Conservation (phyloP, 2,888 invertebrate genomes). For the Harmothoe impar region DNA sequence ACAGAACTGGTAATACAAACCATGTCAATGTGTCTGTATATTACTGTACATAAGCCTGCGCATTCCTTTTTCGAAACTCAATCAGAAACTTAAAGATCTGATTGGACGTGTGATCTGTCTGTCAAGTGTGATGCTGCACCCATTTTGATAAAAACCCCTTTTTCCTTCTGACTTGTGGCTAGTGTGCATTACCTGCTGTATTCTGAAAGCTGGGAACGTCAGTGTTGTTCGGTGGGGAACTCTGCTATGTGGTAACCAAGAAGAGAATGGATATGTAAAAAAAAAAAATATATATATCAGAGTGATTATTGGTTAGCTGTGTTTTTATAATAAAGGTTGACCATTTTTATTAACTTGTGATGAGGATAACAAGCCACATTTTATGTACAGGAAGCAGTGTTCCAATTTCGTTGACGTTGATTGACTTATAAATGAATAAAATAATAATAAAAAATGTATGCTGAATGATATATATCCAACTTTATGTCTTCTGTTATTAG, state of each 20-base stretch:
- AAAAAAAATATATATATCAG: not conserved
- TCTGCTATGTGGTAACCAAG: not conserved
- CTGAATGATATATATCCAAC: not conserved
- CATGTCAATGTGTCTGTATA: not conserved
- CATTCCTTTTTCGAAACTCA: not conserved
- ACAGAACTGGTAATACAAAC: too few species aligned
- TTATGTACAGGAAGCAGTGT: constrained; percentile 35
- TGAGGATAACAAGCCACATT: not conserved
- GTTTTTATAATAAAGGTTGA: not conserved
- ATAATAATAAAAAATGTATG: not conserved
- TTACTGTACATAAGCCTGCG: constrained; percentile 35
- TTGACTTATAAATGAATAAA: constrained; percentile 20
- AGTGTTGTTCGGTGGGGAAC: not conserved
- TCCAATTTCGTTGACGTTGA: constrained; percentile 55
- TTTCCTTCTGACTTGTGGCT: not conserved
- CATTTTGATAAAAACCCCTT: not conserved
- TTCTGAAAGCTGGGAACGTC: constrained; percentile 29
- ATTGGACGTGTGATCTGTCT: not conserved
- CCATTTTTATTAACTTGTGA: not conserved
- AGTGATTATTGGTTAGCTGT: not conserved
- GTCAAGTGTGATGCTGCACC: constrained; percentile 11
- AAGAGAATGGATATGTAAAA: not conserved
- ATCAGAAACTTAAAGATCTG: not conserved
- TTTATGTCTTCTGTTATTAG: too few species aligned
- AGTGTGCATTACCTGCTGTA: constrained; percentile 23